Base-by-base conservation (phyloP, 2,113 vertebrate genomes). In the Pseudorhombus dupliciocellatus region DNA sequence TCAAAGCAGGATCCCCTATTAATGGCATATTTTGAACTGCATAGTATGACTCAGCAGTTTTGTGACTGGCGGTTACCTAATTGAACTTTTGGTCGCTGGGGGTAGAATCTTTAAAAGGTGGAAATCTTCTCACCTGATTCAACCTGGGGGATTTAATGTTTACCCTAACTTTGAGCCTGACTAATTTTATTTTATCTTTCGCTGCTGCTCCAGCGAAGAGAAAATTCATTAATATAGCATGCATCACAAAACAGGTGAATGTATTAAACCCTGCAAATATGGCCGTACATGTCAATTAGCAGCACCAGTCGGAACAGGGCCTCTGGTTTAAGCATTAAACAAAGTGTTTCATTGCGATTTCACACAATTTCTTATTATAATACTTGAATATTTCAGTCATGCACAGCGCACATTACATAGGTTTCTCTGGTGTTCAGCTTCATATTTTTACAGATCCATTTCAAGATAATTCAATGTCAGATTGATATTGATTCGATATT, bases 171-270 rank as follows among this genome's bases (percentile, higher is more conserved):
- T 83, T 56, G 52, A 80, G 66, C 54, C 67, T 55, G 80, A 85
- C 69, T 87, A 70, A 84, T 87, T 89, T 75, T 65, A 77, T 66
- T 70, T 80, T 86, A 83, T 88, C n/a, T n/a, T n/a, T n/a, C 74
- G 14, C 80, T 81, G 75, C 66, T 73, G 75, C 85, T 79, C 59
- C 77, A 75, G 65, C 46, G 42, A 83, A 57, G 74, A 79, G 73
- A 70, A 73, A 76, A 79, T 85, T 84, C 60, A 89, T 89, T 88
- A 88, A 84, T 85, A 64, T 63, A 64, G 64, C 40, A 75, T 72
- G 83, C 78, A 78, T 88, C 67, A 64, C 58, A 50, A 83, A 77
- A 66, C 52, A 37, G 7, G 42, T 21, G 70, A 54, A 83, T 85
- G 75, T 63, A 85, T 86, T 83, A 77, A 88, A 72, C 0, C 7